A percentile compares a stretch with the other conserved stretches of the same genome.
phyloP scores from a whole-genome alignment of 2,888 invertebrate species.

The Ormyrus labotus region DNA sequence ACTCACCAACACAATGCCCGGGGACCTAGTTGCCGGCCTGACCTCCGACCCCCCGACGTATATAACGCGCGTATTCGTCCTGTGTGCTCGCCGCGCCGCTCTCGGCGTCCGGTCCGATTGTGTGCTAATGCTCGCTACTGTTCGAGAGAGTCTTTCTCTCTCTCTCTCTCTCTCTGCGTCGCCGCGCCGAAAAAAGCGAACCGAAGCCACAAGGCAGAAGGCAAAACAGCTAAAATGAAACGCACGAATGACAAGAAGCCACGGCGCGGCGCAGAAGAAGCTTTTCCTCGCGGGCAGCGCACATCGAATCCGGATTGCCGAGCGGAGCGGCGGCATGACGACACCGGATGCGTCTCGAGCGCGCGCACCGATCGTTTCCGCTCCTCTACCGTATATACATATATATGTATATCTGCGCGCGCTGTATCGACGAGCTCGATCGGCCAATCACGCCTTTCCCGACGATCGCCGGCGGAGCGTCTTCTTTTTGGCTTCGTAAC shows the following conservation, averaged over 20 bases:
- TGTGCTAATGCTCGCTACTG: conserved; percentile 74
- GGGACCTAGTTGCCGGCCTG: conserved; percentile 73
- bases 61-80: conserved; percentile 65
- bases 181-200: conserved; percentile 20
- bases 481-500: conserved; percentile 3
- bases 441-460: too few species aligned
- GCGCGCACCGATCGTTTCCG: conserved; percentile 18
- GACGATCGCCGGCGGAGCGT: too few species aligned
- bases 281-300: neutral
- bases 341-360: conserved; percentile 21
- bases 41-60: conserved; percentile 71
- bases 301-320: neutral
- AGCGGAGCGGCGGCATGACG: neutral
- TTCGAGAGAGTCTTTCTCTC: conserved; percentile 46
- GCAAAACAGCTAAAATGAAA: neutral
- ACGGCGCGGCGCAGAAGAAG: neutral
- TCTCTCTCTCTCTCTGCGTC: neutral
- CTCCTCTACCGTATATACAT: neutral
- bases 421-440: too few species aligned
- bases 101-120: conserved; percentile 71
- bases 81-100: conserved; percentile 26
- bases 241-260: conserved; percentile 3
- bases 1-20: conserved; percentile 70
- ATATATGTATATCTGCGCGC: too few species aligned
- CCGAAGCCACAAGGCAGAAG: neutral